These are phyloP conservation scores for Nansenia antarctica DNA, from an alignment of 2,113 vertebrate genomes.

Conservation along the genomic window DNA sequence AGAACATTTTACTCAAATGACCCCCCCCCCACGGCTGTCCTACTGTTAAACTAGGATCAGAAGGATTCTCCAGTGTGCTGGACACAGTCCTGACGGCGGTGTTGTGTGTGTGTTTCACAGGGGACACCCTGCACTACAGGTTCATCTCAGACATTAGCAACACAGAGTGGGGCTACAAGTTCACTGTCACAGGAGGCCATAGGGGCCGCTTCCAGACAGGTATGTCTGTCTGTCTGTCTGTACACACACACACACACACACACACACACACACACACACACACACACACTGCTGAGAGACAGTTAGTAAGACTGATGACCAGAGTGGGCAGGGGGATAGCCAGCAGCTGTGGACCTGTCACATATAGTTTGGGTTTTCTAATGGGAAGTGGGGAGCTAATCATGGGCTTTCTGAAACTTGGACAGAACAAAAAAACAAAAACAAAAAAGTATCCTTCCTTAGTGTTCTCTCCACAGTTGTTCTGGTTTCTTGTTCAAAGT, in stretches of 20 bases:
- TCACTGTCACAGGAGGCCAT: constrained; percentile 93
- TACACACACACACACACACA: neutral
- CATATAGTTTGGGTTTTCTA: constrained; percentile 21
- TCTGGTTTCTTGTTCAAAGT: too few species aligned
- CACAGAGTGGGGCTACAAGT: constrained; percentile 98
- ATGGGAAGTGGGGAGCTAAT: too few species aligned
- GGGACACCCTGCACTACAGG: constrained; percentile 90
- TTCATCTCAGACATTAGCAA: constrained; percentile 98
- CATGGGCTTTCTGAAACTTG: too few species aligned
- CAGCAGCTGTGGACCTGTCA: constrained; percentile 7
- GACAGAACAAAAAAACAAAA: too few species aligned
- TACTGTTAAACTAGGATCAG: too few species aligned
- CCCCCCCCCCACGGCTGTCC: too few species aligned
- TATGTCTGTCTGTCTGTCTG: constrained; percentile 68
- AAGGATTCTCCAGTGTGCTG: too few species aligned
- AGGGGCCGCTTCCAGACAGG: constrained; percentile 97
- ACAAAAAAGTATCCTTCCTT: too few species aligned
- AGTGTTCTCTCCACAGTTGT: too few species aligned
- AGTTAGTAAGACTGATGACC: constrained; percentile 36
- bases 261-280: neutral
- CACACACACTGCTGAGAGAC: neutral
- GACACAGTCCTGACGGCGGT: neutral
- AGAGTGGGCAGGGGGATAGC: neutral
- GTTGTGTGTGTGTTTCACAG: constrained; percentile 59
- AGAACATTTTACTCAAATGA: too few species aligned